Percentiles rank a stretch among this genome's conserved stretches.
phyloP scores from a whole-genome alignment of 2,113 vertebrate species.

The Malaclemys terrapin region DNA sequence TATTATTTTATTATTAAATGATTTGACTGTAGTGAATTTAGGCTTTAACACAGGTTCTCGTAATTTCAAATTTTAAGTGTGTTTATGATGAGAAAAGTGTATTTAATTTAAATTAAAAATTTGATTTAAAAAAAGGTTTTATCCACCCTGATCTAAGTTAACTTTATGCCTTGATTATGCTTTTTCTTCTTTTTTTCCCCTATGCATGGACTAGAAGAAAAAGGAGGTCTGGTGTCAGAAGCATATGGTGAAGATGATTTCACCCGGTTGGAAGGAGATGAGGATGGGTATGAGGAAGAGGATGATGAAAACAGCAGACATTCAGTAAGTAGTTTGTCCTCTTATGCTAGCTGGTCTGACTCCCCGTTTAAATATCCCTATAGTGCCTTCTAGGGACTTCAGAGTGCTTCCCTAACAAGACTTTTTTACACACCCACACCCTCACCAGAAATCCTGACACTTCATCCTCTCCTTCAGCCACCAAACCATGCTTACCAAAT shows the following conservation, averaged over 20 bases:
- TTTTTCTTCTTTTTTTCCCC: neutral
- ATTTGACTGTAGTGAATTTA: neutral
- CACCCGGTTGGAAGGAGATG: conserved; percentile 81
- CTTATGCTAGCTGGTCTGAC: accelerated
- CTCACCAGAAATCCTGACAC: neutral
- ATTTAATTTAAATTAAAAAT: neutral
- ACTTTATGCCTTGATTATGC: neutral
- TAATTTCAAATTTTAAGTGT: neutral
- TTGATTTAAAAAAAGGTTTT: neutral
- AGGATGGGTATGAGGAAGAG: conserved; percentile 88
- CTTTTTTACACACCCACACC: no score
- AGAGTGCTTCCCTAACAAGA: neutral
- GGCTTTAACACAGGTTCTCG: neutral
- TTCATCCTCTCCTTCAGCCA: neutral
- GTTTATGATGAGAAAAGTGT: no score
- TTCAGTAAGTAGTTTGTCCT: conserved; percentile 83
- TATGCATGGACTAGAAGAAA: conserved; percentile 75
- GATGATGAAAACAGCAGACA: conserved; percentile 92
- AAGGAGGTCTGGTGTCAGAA: conserved; percentile 87
- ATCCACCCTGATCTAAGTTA: neutral
- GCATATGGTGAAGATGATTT: conserved; percentile 91
- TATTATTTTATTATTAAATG: neutral
- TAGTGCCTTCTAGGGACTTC: neutral
- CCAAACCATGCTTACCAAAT: neutral
- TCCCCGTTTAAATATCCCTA: neutral